These are phyloP conservation scores for Heliconius melpomene DNA, from an alignment of 1,140 invertebrate species.

Conservation along the genomic window DNA sequence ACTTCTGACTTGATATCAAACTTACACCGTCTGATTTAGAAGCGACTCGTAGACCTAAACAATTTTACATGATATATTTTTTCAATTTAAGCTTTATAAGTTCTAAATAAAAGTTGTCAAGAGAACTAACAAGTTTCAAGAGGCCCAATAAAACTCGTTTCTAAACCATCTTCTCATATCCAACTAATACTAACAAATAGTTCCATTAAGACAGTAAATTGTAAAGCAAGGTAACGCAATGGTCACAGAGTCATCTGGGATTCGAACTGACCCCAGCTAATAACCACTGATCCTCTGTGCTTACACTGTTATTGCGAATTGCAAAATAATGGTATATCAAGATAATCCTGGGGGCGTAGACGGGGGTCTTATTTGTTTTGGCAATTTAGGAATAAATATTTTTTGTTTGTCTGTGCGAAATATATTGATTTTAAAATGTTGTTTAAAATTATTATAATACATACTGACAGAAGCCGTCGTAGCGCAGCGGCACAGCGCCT, in stretches of 20 bases:
- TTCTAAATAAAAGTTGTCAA: too few species aligned
- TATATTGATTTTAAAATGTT: too few species aligned
- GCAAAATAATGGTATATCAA: background rate
- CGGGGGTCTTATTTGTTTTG: background rate
- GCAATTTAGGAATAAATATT: background rate
- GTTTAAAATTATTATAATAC: too few species aligned
- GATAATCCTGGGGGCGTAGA: background rate
- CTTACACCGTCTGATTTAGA: too few species aligned
- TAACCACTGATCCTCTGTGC: conserved; percentile 56
- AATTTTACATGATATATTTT: too few species aligned
- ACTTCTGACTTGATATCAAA: too few species aligned
- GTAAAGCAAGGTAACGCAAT: conserved; percentile 31
- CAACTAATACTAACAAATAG: conserved; percentile 26
- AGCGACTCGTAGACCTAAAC: too few species aligned
- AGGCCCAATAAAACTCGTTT: background rate
- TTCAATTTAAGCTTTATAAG: too few species aligned
- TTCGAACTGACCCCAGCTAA: conserved; percentile 42
- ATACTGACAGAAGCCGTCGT: too few species aligned
- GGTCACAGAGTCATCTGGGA: conserved; percentile 34
- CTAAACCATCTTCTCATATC: background rate
- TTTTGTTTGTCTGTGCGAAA: background rate
- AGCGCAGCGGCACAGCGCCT: too few species aligned
- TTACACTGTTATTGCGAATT: conserved; percentile 7
- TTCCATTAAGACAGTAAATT: conserved; percentile 17
- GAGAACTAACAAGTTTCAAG: background rate